Evolutionary conservation across 2,797 vertebrate species (phyloP), one percentile per base, ranked within the genome.

Genomic region (Halcyon badia): DNA sequence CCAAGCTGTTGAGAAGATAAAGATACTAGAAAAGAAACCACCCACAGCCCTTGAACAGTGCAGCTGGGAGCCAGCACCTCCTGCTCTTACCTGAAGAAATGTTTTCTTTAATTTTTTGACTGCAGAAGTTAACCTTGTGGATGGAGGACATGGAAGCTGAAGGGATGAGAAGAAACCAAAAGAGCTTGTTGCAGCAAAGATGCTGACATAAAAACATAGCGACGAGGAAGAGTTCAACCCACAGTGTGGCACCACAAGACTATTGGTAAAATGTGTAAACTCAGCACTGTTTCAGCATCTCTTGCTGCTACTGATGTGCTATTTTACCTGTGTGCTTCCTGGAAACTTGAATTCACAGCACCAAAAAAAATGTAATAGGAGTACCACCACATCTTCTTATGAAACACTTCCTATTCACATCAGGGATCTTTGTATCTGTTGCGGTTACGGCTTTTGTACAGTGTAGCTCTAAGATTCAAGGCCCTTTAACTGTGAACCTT

Each of bases 1-100:
- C 97, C 96, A 81, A 98, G 96, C 98, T 98, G 96, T 69, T 35
- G 28, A 94, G 68, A 95, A 95, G 87, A 80, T 25, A 93, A 30
- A 94, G 48, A 21, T 7, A 4, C 93, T 35, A 91, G 82, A 62
- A 80, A 21, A 91, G 3, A 79, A 93, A 56, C 8, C 13, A 60
- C 18, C 14, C 13, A 28, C 31, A 3, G 41, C 39, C 37, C 42
- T 87, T 48, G 33, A 87, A 72, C 58, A 85, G 31, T 3, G 31
- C 51, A 58, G 33, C 35, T 37, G 71, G 33, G 66, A 95, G 44
- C 13, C 46, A 92, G 65, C 6, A 5, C 31, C 61, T 87, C 41
- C 20, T 89, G 21, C 30, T 81, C 94, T 98, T 97, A 98, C 98
- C 95, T 94, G 79, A 60, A 91, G 82, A 94, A 97, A 96, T 0